These are phyloP conservation scores for Microdon myrmicae DNA, from an alignment of 2,888 invertebrate species.

Conservation along the genomic window DNA sequence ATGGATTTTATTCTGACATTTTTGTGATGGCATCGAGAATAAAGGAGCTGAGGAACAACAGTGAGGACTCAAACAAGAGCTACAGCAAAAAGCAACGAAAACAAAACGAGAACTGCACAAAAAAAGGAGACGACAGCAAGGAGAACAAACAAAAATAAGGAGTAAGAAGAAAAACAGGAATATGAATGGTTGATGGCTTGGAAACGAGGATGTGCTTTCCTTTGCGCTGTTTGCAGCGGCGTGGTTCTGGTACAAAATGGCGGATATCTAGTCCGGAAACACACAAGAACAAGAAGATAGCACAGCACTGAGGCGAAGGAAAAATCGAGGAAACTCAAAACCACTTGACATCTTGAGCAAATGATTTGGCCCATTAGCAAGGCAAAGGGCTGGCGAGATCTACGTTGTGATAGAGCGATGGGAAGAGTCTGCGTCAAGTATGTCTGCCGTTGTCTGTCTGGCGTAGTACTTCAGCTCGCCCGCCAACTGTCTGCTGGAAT, in stretches of 20 bases:
- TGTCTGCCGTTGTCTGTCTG: constrained; percentile 10
- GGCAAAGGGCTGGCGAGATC: constrained; percentile 30
- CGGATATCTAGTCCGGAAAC: constrained; percentile 39
- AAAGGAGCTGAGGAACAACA: constrained; percentile 33
- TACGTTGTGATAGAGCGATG: constrained; percentile 1
- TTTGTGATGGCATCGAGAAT: constrained; percentile 49
- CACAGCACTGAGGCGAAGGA: not conserved
- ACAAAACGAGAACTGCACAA: constrained; percentile 18
- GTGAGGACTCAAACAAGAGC: constrained; percentile 22
- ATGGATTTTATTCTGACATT: constrained; percentile 53
- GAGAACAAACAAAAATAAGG: constrained; percentile 22
- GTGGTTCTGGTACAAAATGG: constrained; percentile 39
- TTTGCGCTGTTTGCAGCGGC: constrained; percentile 14
- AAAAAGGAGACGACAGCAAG: constrained; percentile 19
- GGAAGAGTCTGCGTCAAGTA: constrained; percentile 43
- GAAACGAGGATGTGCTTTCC: constrained; percentile 43
- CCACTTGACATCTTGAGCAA: constrained; percentile 51
- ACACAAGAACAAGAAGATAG: not conserved
- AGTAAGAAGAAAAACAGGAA: constrained; percentile 48
- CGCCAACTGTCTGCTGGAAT: constrained; percentile 48
- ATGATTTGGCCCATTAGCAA: constrained; percentile 52
- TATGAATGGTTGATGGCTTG: constrained; percentile 46
- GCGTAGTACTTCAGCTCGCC: constrained; percentile 17
- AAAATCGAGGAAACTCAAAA: constrained; percentile 29
- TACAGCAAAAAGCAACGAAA: constrained; percentile 25